phyloP scores from a whole-genome alignment of 2,797 vertebrate species.

The Pangasius krempfi region DNA sequence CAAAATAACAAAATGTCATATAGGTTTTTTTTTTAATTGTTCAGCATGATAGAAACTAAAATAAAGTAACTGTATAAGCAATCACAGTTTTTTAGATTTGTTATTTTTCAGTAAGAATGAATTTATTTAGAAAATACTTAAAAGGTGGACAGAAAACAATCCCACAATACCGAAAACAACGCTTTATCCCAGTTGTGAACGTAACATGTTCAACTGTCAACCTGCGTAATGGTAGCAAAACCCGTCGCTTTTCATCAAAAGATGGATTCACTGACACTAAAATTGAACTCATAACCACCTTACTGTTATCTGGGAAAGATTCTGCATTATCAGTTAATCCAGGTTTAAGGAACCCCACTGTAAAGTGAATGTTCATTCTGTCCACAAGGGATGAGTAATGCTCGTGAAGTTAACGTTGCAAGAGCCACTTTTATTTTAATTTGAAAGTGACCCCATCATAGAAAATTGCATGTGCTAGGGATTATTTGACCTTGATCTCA shows the following conservation, averaged over 20 bases:
- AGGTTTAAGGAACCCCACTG: neutral
- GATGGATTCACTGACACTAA: neutral
- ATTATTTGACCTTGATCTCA: neutral
- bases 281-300: neutral
- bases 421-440: neutral
- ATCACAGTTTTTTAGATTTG: neutral
- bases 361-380: neutral
- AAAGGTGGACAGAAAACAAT: neutral
- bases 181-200: too few relatives aligned
- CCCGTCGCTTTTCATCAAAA: neutral
- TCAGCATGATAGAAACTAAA: neutral
- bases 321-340: neutral
- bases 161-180: neutral
- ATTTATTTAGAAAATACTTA: neutral
- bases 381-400: neutral
- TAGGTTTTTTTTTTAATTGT: too few relatives aligned
- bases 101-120: neutral
- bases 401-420: neutral
- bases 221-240: neutral
- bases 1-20: neutral
- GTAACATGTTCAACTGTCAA: neutral
- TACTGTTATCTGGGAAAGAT: neutral
- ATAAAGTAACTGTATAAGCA: neutral
- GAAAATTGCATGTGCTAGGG: neutral
- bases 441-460: neutral